These are phyloP conservation scores for Euzophera pinguis DNA, from an alignment of 2,888 invertebrate genomes.

Conservation along the genomic window DNA sequence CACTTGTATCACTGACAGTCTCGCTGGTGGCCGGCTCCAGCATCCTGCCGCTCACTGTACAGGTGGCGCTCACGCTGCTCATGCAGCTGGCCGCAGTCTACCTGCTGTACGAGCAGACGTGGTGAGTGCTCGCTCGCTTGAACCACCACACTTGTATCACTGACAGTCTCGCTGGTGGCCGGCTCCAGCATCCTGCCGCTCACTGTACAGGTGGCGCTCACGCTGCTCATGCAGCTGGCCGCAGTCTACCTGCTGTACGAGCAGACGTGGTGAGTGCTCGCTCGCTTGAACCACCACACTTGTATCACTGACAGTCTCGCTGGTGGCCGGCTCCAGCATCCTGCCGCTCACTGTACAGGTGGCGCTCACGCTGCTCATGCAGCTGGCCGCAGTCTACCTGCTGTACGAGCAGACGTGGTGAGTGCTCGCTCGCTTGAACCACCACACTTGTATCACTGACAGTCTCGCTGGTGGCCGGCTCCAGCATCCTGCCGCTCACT, in stretches of 20 bases:
- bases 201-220: slow-evolving; percentile 81
- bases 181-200: slow-evolving; percentile 84
- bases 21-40: slow-evolving; percentile 83
- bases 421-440: too few relatives aligned
- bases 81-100: slow-evolving; percentile 76
- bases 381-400: slow-evolving; percentile 66
- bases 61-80: slow-evolving; percentile 78
- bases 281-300: too few relatives aligned
- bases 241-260: slow-evolving; percentile 59
- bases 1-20: slow-evolving; percentile 85
- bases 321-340: slow-evolving; percentile 83
- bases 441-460: too few relatives aligned
- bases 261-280: slow-evolving; percentile 50
- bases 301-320: slow-evolving; percentile 85
- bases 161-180: slow-evolving; percentile 85
- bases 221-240: slow-evolving; percentile 80
- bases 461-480: slow-evolving; percentile 83
- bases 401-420: slow-evolving; percentile 67
- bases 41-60: slow-evolving; percentile 84
- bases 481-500: slow-evolving; percentile 85
- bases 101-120: slow-evolving; percentile 70
- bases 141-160: too few relatives aligned
- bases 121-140: too few relatives aligned
- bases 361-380: slow-evolving; percentile 73
- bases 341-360: slow-evolving; percentile 87